These are phyloP conservation scores for Timandra comae DNA, from an alignment of 2,888 invertebrate genomes.

Conservation along the genomic window DNA sequence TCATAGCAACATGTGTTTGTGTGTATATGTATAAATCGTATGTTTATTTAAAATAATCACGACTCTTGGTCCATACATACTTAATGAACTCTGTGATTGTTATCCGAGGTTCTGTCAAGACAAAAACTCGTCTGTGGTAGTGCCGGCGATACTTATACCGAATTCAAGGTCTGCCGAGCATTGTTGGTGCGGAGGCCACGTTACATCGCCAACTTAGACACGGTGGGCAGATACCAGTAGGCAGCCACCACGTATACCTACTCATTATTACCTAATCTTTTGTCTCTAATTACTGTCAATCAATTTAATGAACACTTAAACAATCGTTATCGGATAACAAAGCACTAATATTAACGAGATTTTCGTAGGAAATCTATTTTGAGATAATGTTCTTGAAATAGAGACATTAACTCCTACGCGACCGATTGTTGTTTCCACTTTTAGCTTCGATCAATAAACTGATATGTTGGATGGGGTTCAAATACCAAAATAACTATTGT, in stretches of 20 bases:
- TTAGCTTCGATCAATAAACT: too few relatives aligned
- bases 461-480: too few relatives aligned
- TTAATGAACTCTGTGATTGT: conserved; percentile 48
- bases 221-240: conserved; percentile 19
- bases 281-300: conserved; percentile 14
- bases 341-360: too few relatives aligned
- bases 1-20: conserved; percentile 12
- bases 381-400: too few relatives aligned
- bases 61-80: conserved; percentile 47
- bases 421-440: too few relatives aligned
- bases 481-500: too few relatives aligned
- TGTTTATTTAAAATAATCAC: conserved; percentile 51
- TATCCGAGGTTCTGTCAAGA: conserved; percentile 42
- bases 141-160: conserved; percentile 35
- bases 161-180: conserved; percentile 28
- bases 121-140: conserved; percentile 53
- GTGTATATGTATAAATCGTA: conserved; percentile 25
- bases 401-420: too few relatives aligned
- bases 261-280: conserved; percentile 16
- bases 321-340: too few relatives aligned
- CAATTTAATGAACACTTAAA: too few relatives aligned
- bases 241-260: conserved; percentile 7
- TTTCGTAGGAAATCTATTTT: too few relatives aligned
- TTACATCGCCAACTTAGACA: conserved; percentile 23
- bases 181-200: conserved; percentile 24